These are phyloP conservation scores for Brachyptera putata DNA, from an alignment of 2,888 invertebrate genomes.

Conservation along the genomic window DNA sequence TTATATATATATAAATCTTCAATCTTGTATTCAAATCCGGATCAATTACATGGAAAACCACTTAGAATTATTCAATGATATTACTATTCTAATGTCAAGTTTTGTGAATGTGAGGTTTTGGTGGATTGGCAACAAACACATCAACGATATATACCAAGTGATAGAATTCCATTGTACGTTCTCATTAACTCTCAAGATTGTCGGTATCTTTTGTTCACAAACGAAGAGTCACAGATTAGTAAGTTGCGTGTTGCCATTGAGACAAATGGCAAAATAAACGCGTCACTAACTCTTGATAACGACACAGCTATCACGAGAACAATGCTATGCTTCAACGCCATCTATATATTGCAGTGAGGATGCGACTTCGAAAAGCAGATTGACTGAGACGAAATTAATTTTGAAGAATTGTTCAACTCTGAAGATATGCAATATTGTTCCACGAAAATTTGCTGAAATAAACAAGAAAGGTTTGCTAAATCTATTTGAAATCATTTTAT, in stretches of 20 bases:
- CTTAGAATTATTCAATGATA: not conserved
- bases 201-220: not conserved
- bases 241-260: conserved; percentile 1
- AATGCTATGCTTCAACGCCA: too few relatives aligned
- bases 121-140: not conserved
- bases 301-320: not conserved
- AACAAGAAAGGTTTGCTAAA: too few relatives aligned
- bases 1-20: too few relatives aligned
- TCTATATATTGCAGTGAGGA: too few relatives aligned
- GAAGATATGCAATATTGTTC: too few relatives aligned
- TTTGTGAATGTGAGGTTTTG: not conserved
- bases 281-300: conserved; percentile 13
- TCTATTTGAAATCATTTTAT: too few relatives aligned
- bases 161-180: not conserved
- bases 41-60: conserved; percentile 18
- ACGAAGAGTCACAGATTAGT: conserved; percentile 3
- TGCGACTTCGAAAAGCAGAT: too few relatives aligned
- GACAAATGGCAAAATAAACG: conserved; percentile 15
- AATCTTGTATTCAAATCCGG: conserved; percentile 12
- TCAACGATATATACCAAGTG: not conserved
- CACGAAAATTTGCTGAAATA: too few relatives aligned
- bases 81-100: not conserved
- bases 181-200: conserved; percentile 2
- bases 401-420: too few relatives aligned
- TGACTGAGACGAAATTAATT: too few relatives aligned